phyloP scores from a whole-genome alignment of 2,888 invertebrate genomes.

The Eupithecia inturbata region DNA sequence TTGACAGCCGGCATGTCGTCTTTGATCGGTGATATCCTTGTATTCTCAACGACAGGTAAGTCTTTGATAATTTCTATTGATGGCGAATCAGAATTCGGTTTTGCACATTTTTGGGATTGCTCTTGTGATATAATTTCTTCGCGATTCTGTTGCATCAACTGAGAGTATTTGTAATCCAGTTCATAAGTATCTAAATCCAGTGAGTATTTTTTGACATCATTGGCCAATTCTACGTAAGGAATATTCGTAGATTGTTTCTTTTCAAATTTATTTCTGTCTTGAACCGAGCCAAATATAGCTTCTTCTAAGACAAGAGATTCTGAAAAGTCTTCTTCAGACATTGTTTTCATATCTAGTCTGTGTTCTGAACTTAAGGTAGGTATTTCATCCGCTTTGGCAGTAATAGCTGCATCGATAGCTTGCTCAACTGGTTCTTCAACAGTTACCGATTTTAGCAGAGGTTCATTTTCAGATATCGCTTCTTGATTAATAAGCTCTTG shows the following conservation, averaged over 20 bases:
- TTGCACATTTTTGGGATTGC: background rate
- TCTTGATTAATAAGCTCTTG: constrained; percentile 22
- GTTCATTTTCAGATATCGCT: background rate
- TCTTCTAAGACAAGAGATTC: constrained; percentile 69
- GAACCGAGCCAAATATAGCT: constrained; percentile 86
- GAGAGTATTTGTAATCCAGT: constrained; percentile 66
- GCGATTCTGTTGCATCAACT: constrained; percentile 47
- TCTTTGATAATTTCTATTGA: constrained; percentile 22
- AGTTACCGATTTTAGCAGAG: background rate
- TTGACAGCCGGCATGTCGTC: constrained; percentile 9
- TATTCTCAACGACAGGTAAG: constrained; percentile 12
- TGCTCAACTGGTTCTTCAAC: constrained; percentile 6
- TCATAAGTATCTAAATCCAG: constrained; percentile 63
- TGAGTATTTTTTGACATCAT: constrained; percentile 72
- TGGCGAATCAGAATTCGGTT: background rate
- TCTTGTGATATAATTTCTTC: constrained; percentile 5
- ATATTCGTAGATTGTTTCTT: constrained; percentile 51
- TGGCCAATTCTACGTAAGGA: constrained; percentile 66
- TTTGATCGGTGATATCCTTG: constrained; percentile 15
- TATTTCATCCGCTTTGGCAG: background rate
- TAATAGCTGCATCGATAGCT: background rate
- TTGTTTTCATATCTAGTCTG: constrained; percentile 15
- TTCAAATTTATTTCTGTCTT: constrained; percentile 74
- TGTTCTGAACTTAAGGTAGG: background rate
- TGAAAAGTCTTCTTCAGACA: constrained; percentile 53